Conservation (phyloP, 2,888 invertebrate genomes). For the Pocota personata region DNA sequence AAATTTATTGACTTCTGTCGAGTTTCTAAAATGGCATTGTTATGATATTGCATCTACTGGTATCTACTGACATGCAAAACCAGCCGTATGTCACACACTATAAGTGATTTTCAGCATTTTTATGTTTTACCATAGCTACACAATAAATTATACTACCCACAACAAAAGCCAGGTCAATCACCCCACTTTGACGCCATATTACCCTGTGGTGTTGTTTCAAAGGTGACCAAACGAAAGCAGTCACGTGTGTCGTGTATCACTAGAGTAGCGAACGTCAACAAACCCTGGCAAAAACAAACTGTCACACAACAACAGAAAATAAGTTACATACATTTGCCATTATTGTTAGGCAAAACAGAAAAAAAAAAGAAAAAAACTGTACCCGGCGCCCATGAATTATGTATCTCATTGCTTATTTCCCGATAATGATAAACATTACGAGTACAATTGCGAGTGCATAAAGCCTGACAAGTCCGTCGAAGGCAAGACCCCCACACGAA, state of each 20-base stretch:
- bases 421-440: slow-evolving; percentile 5
- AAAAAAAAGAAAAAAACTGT: neutral
- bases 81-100: neutral
- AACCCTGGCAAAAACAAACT: neutral
- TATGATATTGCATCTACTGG: neutral
- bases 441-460: neutral
- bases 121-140: neutral
- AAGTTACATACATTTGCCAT: neutral
- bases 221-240: neutral
- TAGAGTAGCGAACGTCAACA: neutral
- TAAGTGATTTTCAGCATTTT: neutral
- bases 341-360: neutral
- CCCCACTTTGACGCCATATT: neutral
- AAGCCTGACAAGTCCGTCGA: neutral
- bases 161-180: slow-evolving; percentile 4
- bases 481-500: neutral
- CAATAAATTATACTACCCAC: neutral
- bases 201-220: neutral
- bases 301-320: neutral
- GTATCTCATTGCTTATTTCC: neutral
- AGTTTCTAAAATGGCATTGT: neutral
- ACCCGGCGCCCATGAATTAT: slow-evolving; percentile 8
- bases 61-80: neutral
- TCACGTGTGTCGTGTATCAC: slow-evolving; percentile 9
- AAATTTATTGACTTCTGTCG: neutral